phyloP scores from a whole-genome alignment of 2,888 invertebrate species.

The Papilio gigon region DNA sequence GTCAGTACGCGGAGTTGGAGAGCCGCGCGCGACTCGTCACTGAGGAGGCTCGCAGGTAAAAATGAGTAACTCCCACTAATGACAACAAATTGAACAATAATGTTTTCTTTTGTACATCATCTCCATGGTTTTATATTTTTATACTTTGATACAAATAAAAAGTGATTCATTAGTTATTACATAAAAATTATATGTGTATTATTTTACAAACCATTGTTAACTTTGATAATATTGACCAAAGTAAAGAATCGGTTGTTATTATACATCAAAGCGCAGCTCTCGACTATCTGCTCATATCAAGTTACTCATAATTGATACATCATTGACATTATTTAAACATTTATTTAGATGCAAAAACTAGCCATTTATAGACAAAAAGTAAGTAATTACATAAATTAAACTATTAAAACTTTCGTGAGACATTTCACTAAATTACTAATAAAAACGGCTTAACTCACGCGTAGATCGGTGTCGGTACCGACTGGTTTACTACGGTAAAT shows the following conservation, averaged over 20 bases:
- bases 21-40: constrained; percentile 60
- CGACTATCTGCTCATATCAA: not conserved
- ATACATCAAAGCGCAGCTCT: not conserved
- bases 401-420: too few relatives aligned
- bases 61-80: not conserved
- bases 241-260: not conserved
- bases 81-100: not conserved
- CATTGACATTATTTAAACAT: not conserved
- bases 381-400: not conserved
- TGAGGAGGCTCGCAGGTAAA: constrained; percentile 64
- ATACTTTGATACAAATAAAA: not conserved
- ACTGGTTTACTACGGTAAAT: too few relatives aligned
- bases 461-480: too few relatives aligned
- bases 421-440: too few relatives aligned
- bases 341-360: not conserved
- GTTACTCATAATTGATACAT: not conserved
- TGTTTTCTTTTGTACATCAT: not conserved
- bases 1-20: constrained; percentile 66
- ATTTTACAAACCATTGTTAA: not conserved
- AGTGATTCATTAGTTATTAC: not conserved
- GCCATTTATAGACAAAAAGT: not conserved
- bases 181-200: not conserved
- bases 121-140: not conserved
- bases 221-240: not conserved
- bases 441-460: too few relatives aligned